Evolutionary conservation across 2,113 vertebrate genomes (phyloP), one percentile per base, ranked within the genome.

Genomic region (Triplophysa rosa): DNA sequence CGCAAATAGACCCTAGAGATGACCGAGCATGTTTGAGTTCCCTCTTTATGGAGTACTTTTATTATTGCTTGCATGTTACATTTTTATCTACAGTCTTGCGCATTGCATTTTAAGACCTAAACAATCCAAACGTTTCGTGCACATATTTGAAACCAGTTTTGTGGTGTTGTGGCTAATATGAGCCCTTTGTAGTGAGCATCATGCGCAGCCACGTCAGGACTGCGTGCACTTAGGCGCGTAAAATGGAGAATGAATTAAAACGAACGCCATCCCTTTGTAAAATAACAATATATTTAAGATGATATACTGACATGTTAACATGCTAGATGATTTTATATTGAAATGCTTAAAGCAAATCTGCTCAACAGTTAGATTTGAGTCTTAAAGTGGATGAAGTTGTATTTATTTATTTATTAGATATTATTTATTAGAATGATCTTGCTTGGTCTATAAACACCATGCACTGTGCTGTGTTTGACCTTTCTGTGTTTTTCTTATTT

Each of bases 181-280:
- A 52, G 14, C 26, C 62, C 62, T 33, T 26, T 9, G 33, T 66
- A 40, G 37, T 70, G 47, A 52, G 23, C 23, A 12, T 17, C 67
- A 6, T 11, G 17, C 29, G 24, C 8, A 33, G 68, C 68, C 71
- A 63, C 71, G 19, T 24, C 8, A 16, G 63, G 24, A 21, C 29
- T 24, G 9, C 0, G 24, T 9, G 58, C 19, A 21, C 64, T 67
- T 71, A 45, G 52, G 52, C 80, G 75, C 63, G 19, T n/a, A 79
- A 37, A 49, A 1, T 42, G 7, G 3, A n/a, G 64, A 26, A 42
- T 17, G 12, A 0, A 19, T 1, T 45, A 40, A 6, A 42, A 45
- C 42, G 8, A 29, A 19, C 4, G 16, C 14, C 2, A 23, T n/a
- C 1, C 2, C 8, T 26, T 14, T 24, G 0, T 26, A 45, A 47